Base-by-base conservation (phyloP, 35 echinoderm and acorn worm genomes). In the Hemicentrotus pulcherrimus region DNA sequence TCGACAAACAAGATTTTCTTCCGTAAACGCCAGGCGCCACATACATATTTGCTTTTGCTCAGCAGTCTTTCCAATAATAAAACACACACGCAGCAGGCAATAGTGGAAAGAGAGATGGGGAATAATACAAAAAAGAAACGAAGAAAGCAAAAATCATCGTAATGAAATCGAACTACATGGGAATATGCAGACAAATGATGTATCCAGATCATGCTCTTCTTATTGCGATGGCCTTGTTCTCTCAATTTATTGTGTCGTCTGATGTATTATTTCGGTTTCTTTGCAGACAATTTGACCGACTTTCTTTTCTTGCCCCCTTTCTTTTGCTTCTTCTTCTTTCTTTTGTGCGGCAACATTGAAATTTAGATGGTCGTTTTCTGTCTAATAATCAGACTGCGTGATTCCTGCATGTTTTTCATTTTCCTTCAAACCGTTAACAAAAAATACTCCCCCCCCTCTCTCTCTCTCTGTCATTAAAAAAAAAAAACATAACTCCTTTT, bases 11-110 rank as follows among this genome's bases (percentile, higher is more conserved):
- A 78, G 65, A 28, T 18, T 78, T 78, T 78, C 65, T 78, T 78
- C 19, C 65, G 65, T 78, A n/a, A 78, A 78, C 65, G 65, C 18
- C 1, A 28, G 65, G 65, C 65, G 65, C 65, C 65, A 78, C 65
- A 6, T 22, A 78, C 65, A 78, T 78, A 78, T 78, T 78, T 78
- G 65, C 65, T 78, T 78, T 78, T 22, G 19, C 65, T 18, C 19
- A 6, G 65, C 65, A 78, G 65, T 78, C 65, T 78, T 78, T 78
- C 65, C 65, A 78, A 78, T 78, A 78, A 78, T 78, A 78, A 78
- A 78, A 78, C 65, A 78, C 65, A 78, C 65, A 78, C 52, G 7
- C 65, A 78, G n/a, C 65, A 28, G n/a, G 28, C 65, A 78, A 28
- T n/a, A 8, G 35, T 1, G 35, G 35, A 41, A 3, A 59, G 28